phyloP scores from a whole-genome alignment of 2,888 invertebrate species.

The Atethmia centrago region DNA sequence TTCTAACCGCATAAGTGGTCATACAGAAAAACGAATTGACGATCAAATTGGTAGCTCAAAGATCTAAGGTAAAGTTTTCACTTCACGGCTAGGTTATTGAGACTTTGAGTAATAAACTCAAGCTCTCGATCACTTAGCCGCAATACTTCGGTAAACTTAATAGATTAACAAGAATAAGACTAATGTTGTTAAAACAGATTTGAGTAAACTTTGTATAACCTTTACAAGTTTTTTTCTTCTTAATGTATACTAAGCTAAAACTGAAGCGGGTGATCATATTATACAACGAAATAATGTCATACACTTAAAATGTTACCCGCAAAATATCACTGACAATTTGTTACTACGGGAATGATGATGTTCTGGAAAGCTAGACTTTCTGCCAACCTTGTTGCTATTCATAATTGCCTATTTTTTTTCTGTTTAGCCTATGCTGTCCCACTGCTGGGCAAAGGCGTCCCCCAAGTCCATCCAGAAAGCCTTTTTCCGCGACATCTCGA shows the following conservation, averaged over 20 bases:
- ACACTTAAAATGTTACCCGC: neutral
- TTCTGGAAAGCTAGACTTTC: neutral
- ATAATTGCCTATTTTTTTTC: neutral
- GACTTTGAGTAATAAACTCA: constrained; percentile 7
- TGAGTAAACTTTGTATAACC: constrained; percentile 25
- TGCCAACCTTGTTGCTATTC: too few species aligned
- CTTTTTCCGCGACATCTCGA: too few species aligned
- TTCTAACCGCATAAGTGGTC: neutral
- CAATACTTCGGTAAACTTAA: constrained; percentile 25
- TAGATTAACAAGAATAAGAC: constrained; percentile 38
- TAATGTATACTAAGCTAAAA: constrained; percentile 7
- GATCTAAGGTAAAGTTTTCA: constrained; percentile 4
- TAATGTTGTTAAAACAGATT: constrained; percentile 3
- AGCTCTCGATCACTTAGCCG: neutral
- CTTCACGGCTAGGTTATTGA: neutral
- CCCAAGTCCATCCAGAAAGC: neutral
- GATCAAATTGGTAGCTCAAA: constrained; percentile 13
- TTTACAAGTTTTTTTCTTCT: constrained; percentile 18
- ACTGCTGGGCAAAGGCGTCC: neutral
- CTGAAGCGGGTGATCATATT: neutral
- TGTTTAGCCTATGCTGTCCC: neutral
- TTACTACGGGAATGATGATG: neutral
- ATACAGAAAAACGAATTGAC: neutral
- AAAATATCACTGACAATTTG: neutral
- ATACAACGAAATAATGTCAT: neutral